phyloP scores from a whole-genome alignment of 1,140 invertebrate species.

The Colletes gigas region DNA sequence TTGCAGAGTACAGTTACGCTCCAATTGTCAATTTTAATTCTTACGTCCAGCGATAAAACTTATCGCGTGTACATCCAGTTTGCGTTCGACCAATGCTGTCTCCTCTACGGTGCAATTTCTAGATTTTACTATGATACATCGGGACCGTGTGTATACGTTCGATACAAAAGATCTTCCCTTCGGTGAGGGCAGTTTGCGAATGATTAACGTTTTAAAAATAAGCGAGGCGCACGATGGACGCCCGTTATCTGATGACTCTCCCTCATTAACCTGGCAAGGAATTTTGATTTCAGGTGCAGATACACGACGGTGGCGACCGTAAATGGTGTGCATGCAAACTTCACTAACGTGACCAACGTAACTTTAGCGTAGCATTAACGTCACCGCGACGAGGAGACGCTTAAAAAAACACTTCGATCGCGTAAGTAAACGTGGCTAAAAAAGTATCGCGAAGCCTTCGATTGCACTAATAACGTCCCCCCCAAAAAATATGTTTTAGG shows the following conservation, averaged over 20 bases:
- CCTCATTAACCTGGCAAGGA: slow-evolving; percentile 24
- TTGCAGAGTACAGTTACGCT: slow-evolving; percentile 9
- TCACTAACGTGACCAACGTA: slow-evolving; percentile 9
- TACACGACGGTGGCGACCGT: background rate
- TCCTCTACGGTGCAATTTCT: background rate
- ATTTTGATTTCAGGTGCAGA: slow-evolving; percentile 35
- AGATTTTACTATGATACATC: no score
- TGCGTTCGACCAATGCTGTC: background rate
- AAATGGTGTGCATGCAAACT: slow-evolving; percentile 29
- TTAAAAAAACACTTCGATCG: slow-evolving; percentile 8
- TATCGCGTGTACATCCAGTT: background rate
- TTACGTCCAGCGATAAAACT: background rate
- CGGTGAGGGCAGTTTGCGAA: slow-evolving; percentile 4
- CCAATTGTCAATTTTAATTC: slow-evolving; percentile 23
- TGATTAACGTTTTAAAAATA: slow-evolving; percentile 42
- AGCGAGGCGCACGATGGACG: background rate
- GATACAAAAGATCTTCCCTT: background rate
- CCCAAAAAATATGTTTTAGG: no score
- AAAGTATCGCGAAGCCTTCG: background rate
- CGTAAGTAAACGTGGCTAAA: background rate
- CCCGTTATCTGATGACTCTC: slow-evolving; percentile 25
- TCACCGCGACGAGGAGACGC: slow-evolving; percentile 2
- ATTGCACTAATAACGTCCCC: no score
- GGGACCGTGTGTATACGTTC: no score
- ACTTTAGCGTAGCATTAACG: slow-evolving; percentile 31